A percentile compares a stretch with the other conserved stretches of the same genome.
These are phyloP conservation scores for Sus scrofa DNA, from an alignment of 2,113 vertebrate species.

Conservation along the genomic window DNA sequence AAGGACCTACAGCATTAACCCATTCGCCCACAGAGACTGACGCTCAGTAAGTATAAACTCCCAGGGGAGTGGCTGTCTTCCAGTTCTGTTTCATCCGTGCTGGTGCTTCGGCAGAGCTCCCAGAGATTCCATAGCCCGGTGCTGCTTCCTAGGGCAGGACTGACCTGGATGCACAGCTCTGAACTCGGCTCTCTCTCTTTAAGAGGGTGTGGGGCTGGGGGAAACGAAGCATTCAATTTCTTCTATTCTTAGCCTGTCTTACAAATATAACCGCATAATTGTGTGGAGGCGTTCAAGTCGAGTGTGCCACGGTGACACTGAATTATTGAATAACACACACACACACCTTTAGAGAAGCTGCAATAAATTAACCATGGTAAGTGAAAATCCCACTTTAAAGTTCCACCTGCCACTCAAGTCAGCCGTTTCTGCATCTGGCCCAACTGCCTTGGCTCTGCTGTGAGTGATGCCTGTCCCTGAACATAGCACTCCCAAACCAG, in stretches of 20 bases:
- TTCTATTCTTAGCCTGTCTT: conserved; percentile 67
- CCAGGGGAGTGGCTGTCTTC: not conserved
- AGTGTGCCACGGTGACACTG: conserved; percentile 46
- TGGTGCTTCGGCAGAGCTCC: not conserved
- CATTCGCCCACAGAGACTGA: not conserved
- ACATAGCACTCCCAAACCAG: not conserved
- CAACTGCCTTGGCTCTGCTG: not conserved
- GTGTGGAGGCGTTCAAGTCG: conserved; percentile 9
- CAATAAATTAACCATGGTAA: conserved; percentile 45
- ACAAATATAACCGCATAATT: conserved; percentile 67
- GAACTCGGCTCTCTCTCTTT: not conserved
- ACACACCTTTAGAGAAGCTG: not conserved
- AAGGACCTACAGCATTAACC: not conserved
- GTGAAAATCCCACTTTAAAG: conserved; percentile 3
- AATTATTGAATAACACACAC: conserved; percentile 50
- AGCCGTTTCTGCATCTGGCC: not conserved
- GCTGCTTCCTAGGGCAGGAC: not conserved
- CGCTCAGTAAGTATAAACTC: no score
- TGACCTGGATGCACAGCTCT: not conserved
- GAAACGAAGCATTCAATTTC: not conserved
- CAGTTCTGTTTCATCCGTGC: not conserved
- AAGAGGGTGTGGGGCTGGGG: conserved; percentile 17
- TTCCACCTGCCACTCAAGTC: not conserved
- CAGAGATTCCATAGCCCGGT: not conserved
- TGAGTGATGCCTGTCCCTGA: not conserved